Evolutionary conservation across 2,797 vertebrate species (phyloP).

Genomic region (Momotus momota): DNA sequence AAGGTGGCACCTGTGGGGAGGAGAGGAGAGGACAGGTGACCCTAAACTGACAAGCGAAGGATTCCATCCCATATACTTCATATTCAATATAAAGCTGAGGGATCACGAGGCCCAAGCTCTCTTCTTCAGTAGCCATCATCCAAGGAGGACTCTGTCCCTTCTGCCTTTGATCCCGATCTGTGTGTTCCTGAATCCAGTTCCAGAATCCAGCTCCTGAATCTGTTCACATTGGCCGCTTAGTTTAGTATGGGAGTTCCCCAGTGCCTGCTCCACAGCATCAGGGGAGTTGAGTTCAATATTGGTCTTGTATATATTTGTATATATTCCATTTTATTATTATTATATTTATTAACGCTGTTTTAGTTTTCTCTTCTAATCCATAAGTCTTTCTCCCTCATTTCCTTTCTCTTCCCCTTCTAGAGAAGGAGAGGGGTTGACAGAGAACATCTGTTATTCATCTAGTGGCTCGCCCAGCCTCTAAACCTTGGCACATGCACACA

Average conservation of each 20-base stretch:
- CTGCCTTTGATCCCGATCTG: background rate
- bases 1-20: background rate
- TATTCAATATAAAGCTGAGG: background rate
- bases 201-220: background rate
- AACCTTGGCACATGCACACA: background rate
- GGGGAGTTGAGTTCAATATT: background rate
- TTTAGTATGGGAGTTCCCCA: background rate
- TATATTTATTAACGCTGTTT: background rate
- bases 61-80: background rate
- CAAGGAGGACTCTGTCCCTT: background rate
- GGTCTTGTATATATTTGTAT: background rate
- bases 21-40: background rate
- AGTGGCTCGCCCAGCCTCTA: background rate
- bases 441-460: background rate
- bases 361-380: background rate
- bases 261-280: background rate
- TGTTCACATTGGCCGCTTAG: background rate
- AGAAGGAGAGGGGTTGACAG: background rate
- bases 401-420: background rate
- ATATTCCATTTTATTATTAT: background rate
- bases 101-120: background rate
- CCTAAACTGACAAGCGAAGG: background rate
- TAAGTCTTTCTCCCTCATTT: background rate
- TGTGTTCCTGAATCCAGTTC: background rate
- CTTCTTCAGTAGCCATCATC: background rate